These are phyloP conservation scores for Diceros bicornis DNA, from an alignment of 2,797 vertebrate species.

Conservation along the genomic window DNA sequence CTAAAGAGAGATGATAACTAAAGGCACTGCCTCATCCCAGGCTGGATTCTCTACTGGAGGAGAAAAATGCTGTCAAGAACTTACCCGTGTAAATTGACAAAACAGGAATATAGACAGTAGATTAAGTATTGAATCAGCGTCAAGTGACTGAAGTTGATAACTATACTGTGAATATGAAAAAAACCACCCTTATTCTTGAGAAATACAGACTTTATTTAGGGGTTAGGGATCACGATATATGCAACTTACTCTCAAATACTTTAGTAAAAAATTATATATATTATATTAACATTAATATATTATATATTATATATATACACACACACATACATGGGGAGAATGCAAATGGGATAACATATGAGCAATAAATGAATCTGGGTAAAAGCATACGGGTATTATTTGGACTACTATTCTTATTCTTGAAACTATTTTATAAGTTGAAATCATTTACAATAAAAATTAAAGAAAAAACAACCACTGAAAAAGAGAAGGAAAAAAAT, in stretches of 20 bases:
- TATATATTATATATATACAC: neutral
- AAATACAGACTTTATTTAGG: neutral
- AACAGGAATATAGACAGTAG: neutral
- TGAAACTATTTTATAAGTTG: neutral
- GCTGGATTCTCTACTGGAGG: neutral
- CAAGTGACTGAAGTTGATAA: neutral
- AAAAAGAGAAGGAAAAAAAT: neutral
- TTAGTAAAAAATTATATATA: neutral
- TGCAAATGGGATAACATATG: neutral
- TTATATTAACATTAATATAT: neutral
- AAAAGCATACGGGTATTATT: neutral
- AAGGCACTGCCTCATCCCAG: neutral
- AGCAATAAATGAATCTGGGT: neutral
- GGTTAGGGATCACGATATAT: neutral
- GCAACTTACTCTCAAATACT: neutral
- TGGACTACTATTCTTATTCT: neutral
- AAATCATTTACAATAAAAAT: slow-evolving; percentile 44
- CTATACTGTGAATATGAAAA: neutral
- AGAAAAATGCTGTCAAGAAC: neutral
- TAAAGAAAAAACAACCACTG: neutral
- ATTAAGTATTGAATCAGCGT: neutral
- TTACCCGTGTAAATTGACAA: neutral
- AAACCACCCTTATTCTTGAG: neutral
- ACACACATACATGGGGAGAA: neutral
- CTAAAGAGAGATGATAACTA: neutral